Base-by-base conservation (phyloP, 2,888 invertebrate genomes). In the Meliscaeva auricollis region DNA sequence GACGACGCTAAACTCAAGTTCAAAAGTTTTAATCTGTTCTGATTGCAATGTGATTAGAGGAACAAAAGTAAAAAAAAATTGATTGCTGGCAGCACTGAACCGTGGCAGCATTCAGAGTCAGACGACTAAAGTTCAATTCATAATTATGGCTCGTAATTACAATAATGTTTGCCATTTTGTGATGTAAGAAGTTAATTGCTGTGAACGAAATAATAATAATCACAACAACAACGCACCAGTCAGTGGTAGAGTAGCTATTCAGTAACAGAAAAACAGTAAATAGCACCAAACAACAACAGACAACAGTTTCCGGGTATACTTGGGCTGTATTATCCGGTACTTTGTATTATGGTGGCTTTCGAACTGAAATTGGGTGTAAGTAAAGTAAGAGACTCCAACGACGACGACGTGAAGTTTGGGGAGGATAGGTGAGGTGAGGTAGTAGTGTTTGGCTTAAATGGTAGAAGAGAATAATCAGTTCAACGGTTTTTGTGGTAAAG, bases 151-250 rank as follows among this genome's bases (percentile, higher is more conserved):
- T 81, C 60, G 73, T 85, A 76, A 85, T 85, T 80, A 85, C 80
- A 73, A 81, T 77, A 81, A 77, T 81, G 85, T 76, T 73, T 77
- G 76, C 76, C 72, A 81, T 77, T 76, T 73, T 77, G 76, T 85
- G 80, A 85, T 85, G 85, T 80, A 85, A 85, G 80, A 80, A 80
- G 76, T 80, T 85, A 85, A 85, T 85, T 85, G 85, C 80, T 80
- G 80, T 80, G 85, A 85, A 85, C 76, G 56, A 58, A 62, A 41
- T 38, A 74, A 9, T 11, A 22, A 46, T 9, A 54, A 15, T 26
- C 26, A 35, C 38, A 20, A 35, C 68, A 72, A 54, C 77, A 81
- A 17, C 80, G 30, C 58, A 54, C 60, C 48, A 64, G n/a, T 60
- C n/a, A 69, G 11, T 8, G 32, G 11, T 11, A 35, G 56, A 32